Evolutionary conservation across 2,113 vertebrate genomes (phyloP), one percentile per base, ranked within the genome.

Genomic region (Tiliqua scincoides): DNA sequence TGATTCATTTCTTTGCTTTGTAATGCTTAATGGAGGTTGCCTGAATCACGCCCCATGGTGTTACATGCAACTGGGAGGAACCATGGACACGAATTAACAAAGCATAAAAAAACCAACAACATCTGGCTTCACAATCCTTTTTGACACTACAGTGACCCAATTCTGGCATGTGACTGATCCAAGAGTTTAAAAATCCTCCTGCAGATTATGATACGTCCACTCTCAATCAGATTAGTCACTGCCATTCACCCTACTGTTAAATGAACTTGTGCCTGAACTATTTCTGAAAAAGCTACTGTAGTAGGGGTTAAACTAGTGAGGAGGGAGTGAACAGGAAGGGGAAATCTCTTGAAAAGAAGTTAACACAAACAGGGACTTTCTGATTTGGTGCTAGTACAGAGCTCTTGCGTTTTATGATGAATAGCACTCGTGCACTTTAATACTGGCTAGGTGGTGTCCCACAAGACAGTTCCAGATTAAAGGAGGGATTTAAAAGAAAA

Each of bases 401-500:
- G 52, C 30, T 85, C 20, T 85, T 48, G 12, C 27, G 40, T 71
- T 85, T 84, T 32, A 72, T 0, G 6, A 43, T 61, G 40, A 79
- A 35, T 54, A 57, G 0, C 71, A 35, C 57, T 91, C 21, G 74
- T 18, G 32, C 61, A 88, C 90, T 85, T 90, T 25, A 54, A 85
- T 81, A 77, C 14, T 77, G 59, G 43, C 63, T 77, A 94, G 77
- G 73, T 93, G 86, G 91, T 87, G 87, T 85, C 72, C 82, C 32
- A 43, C 59, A 68, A 17, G 17, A 86, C 43, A 92, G 91, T 79
- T 65, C 76, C 88, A 87, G 40, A 37, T 89, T 82, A 93, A 93
- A 91, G 85, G 30, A 87, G 67, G 57, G 3, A 12, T 79, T 79
- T 25, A 85, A 32, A 75, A 78, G 43, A 57, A 23, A 68, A n/a